Evolutionary conservation across 2,113 vertebrate genomes (phyloP).

Genomic region (Pollimyrus isidori): DNA sequence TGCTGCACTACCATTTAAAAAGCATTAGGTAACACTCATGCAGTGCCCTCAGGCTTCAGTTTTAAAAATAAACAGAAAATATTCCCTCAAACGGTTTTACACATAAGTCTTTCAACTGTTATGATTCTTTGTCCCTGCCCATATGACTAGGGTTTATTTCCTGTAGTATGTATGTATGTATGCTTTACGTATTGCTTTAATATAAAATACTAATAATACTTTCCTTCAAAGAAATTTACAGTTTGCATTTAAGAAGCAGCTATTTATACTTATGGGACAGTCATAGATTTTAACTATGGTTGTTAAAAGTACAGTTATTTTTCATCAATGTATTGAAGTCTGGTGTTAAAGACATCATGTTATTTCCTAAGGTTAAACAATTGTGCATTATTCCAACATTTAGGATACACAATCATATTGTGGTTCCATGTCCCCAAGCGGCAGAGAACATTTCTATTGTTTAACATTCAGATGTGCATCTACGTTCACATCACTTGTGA

Average conservation of each 20-base stretch:
- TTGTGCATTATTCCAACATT: background rate
- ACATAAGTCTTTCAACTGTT: background rate
- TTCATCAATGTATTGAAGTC: background rate
- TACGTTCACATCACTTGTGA: background rate
- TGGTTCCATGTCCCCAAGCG: background rate
- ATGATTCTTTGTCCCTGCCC: background rate
- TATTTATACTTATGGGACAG: background rate
- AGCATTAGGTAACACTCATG: background rate
- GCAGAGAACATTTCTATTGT: background rate
- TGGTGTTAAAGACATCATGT: background rate
- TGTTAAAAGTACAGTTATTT: background rate
- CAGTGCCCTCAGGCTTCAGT: background rate
- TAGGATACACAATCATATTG: background rate
- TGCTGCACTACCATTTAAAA: background rate
- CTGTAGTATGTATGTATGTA: background rate
- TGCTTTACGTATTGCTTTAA: background rate
- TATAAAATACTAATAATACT: background rate
- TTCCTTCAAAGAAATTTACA: background rate
- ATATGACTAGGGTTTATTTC: background rate
- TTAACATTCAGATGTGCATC: constrained; percentile 9
- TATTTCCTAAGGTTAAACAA: background rate
- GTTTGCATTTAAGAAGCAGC: background rate
- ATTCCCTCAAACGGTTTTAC: background rate
- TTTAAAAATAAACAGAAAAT: background rate
- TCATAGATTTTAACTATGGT: background rate